These are phyloP conservation scores for Doryteuthis pealeii DNA, from an alignment of 1,140 invertebrate species.

Conservation along the genomic window DNA sequence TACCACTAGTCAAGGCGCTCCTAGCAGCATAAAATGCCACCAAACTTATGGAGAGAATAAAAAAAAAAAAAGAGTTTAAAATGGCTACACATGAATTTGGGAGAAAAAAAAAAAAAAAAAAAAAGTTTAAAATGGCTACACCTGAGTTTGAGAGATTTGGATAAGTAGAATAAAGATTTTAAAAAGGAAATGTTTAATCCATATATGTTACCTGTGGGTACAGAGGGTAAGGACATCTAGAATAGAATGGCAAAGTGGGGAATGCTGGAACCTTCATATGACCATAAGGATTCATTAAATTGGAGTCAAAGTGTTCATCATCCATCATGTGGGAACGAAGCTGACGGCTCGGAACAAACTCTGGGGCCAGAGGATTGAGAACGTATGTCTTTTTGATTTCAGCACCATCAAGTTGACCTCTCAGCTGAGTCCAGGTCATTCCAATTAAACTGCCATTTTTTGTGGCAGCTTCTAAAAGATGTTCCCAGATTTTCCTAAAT, in stretches of 20 bases:
- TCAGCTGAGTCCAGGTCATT: slow-evolving; percentile 71
- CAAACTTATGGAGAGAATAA: no score
- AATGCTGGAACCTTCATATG: not conserved
- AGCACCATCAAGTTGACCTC: slow-evolving; percentile 71
- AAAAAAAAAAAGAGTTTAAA: no score
- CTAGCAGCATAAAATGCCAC: no score
- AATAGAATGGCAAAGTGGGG: not conserved
- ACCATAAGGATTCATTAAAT: not conserved
- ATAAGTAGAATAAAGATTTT: no score
- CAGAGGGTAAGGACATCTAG: not conserved
- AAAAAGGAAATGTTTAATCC: no score
- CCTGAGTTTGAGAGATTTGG: no score
- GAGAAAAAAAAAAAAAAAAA: no score
- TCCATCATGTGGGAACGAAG: slow-evolving; percentile 18
- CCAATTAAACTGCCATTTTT: slow-evolving; percentile 76
- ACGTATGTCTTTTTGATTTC: slow-evolving; percentile 75
- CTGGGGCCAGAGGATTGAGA: slow-evolving; percentile 80
- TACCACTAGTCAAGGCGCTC: no score
- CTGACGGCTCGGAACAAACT: slow-evolving; percentile 70
- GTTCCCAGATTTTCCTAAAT: slow-evolving; percentile 77
- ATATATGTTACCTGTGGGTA: slow-evolving; percentile 7
- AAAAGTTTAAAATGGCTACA: no score
- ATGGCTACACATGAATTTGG: no score
- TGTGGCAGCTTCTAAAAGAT: slow-evolving; percentile 75
- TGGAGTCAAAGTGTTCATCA: not conserved